Base-by-base conservation (phyloP, 2,888 invertebrate genomes). In the Fragum fragum region DNA sequence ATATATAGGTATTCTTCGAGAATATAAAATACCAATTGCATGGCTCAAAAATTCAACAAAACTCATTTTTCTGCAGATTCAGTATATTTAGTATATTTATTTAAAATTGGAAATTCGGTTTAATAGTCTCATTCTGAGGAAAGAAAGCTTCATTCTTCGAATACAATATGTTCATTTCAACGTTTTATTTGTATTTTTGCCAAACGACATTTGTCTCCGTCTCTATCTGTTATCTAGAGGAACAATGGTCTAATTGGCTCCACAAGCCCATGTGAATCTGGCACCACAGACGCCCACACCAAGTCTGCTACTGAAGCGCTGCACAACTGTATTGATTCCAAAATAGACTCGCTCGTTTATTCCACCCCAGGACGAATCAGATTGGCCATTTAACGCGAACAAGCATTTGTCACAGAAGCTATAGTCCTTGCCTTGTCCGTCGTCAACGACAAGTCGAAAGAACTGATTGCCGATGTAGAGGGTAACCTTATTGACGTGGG, bases 301-400 rank as follows among this genome's bases (percentile, higher is more conserved):
- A 14, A 9, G 21, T 57, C 57, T 57, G 11, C 5, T 1, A 18
- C 23, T 23, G n/a, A n/a, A n/a, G n/a, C n/a, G n/a, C n/a, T n/a
- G n/a, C 23, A 57, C 57, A 2, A 61, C 32, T 16, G 26, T 26
- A 18, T 61, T 61, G 29, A 61, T 32, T 18, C 61, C 61, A 18
- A 61, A 1, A 32, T 9, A 61, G 32, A 61, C 18, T 28, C 61
- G 28, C 32, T 61, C 29, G 32, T 61, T 61, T 14, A 9, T 18
- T 9, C 61, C 61, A 32, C 61, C 61, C 1, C 1, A 5, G 1
- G 18, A n/a, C 3, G 28, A 28, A 32, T 61, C 61, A 1, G 61
- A 26, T 32, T 61, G 61, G n/a, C 61, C 61, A 26, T 61, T 61
- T 9, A 61, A 18, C 6, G 61, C 61, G 32, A 61, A 61, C 61